Percentiles rank a stretch among this genome's conserved stretches.
Conservation (phyloP, 2,888 invertebrate genomes). For the Mythimna vitellina region DNA sequence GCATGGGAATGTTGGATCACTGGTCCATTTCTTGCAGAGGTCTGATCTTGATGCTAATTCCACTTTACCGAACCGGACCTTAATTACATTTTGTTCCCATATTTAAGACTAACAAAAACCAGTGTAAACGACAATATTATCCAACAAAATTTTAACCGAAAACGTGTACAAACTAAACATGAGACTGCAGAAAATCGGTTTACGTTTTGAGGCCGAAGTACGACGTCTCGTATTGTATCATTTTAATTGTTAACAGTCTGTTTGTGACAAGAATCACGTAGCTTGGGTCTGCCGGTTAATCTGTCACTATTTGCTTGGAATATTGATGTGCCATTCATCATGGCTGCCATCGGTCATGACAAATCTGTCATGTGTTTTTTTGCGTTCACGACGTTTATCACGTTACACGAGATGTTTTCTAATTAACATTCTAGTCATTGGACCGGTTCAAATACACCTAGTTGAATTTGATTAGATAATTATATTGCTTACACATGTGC, state of each 20-base stretch:
- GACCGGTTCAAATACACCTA: slow-evolving; percentile 15
- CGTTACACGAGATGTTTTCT: slow-evolving; percentile 32
- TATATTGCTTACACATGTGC: background rate
- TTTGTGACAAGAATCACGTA: slow-evolving; percentile 74
- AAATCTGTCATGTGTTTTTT: slow-evolving; percentile 44
- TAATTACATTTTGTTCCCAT: slow-evolving; percentile 22
- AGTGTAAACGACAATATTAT: slow-evolving; percentile 34
- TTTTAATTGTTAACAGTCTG: slow-evolving; percentile 60
- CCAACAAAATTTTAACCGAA: slow-evolving; percentile 25
- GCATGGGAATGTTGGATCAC: background rate
- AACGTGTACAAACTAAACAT: slow-evolving; percentile 37
- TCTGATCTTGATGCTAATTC: slow-evolving; percentile 1
- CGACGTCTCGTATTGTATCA: slow-evolving; percentile 55
- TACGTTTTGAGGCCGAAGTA: slow-evolving; percentile 32
- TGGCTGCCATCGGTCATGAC: slow-evolving; percentile 60
- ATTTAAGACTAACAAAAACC: slow-evolving; percentile 8
- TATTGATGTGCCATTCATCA: slow-evolving; percentile 84
- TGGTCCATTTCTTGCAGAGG: background rate
- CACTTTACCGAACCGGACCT: slow-evolving; percentile 1
- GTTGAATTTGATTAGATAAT: slow-evolving; percentile 16
- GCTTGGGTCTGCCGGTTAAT: slow-evolving; percentile 71
- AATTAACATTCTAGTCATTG: slow-evolving; percentile 38
- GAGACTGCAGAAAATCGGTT: slow-evolving; percentile 38
- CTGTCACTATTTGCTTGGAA: slow-evolving; percentile 78
- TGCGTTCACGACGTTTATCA: slow-evolving; percentile 35